A percentile compares a stretch with the other conserved stretches of the same genome.
Conservation (phyloP, 2,797 vertebrate species). For the Cynodonichthys magdalenae region DNA sequence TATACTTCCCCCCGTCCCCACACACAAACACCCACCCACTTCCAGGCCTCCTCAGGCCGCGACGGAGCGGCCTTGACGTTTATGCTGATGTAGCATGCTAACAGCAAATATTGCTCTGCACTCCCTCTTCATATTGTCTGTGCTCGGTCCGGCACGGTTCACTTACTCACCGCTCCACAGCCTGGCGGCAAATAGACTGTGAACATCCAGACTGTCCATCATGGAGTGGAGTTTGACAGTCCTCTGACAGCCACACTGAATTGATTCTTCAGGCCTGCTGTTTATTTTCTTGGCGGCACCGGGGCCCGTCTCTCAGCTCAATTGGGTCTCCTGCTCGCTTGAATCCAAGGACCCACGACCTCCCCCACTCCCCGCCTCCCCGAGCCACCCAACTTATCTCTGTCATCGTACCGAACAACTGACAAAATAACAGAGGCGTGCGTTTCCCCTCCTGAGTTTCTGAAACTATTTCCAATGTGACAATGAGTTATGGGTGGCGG, state of each 20-base stretch:
- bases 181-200: constrained; percentile 76
- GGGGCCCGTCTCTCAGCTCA: constrained; percentile 35
- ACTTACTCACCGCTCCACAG: constrained; percentile 67
- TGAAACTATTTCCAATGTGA: constrained; percentile 36
- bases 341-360: constrained; percentile 51
- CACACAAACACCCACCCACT: constrained; percentile 7
- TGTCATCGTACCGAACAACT: constrained; percentile 41
- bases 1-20: constrained; percentile 2
- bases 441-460: constrained; percentile 36
- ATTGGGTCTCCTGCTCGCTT: constrained; percentile 35
- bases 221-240: constrained; percentile 72
- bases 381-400: constrained; percentile 30
- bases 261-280: constrained; percentile 76
- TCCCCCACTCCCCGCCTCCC: constrained; percentile 8
- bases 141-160: constrained; percentile 66
- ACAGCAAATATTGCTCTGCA: constrained; percentile 71
- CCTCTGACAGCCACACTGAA: constrained; percentile 71
- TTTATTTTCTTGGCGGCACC: constrained; percentile 71
- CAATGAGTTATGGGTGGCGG: constrained; percentile 44
- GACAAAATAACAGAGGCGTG: constrained; percentile 55
- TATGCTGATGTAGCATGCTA: constrained; percentile 76
- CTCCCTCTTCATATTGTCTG: constrained; percentile 77
- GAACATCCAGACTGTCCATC: constrained; percentile 76
- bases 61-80: constrained; percentile 68
- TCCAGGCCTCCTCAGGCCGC: constrained; percentile 38